Conservation (phyloP, 2,888 invertebrate species). For the Stegophylla sp. region DNA sequence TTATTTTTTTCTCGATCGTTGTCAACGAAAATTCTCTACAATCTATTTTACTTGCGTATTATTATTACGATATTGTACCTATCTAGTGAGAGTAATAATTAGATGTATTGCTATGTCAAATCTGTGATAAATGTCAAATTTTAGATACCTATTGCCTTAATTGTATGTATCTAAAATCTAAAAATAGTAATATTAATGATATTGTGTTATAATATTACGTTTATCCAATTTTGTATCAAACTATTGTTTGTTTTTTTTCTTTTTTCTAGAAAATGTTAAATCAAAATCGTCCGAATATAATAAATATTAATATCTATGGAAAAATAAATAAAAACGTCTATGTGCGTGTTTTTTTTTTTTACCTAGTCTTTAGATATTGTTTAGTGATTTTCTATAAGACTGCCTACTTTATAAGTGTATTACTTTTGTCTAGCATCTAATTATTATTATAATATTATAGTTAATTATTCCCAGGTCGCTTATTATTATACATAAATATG, state of each 20-base stretch:
- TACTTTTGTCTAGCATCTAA: slow-evolving; percentile 35
- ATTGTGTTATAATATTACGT: background rate
- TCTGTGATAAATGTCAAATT: slow-evolving; percentile 54
- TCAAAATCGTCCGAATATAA: slow-evolving; percentile 34
- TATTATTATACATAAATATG: background rate
- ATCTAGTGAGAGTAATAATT: slow-evolving; percentile 25
- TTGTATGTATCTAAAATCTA: slow-evolving; percentile 16
- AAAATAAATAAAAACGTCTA: background rate
- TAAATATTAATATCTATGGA: slow-evolving; percentile 2
- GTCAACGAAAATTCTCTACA: background rate
- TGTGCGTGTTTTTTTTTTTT: slow-evolving; percentile 10
- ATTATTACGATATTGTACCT: slow-evolving; percentile 3
- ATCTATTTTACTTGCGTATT: background rate
- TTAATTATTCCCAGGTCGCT: background rate
- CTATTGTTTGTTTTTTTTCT: slow-evolving; percentile 16
- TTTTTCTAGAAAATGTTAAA: slow-evolving; percentile 42
- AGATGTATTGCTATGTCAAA: slow-evolving; percentile 32
- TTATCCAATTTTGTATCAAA: slow-evolving; percentile 7
- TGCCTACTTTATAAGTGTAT: slow-evolving; percentile 53
- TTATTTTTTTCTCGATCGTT: background rate
- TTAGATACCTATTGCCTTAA: slow-evolving; percentile 45
- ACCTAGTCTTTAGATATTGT: slow-evolving; percentile 39
- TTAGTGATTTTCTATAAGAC: slow-evolving; percentile 59
- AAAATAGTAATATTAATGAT: slow-evolving; percentile 2
- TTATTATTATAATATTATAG: background rate